Percentiles rank a stretch among this genome's conserved stretches.
These are phyloP conservation scores for Struthio camelus DNA, from an alignment of 2,113 vertebrate species.

Conservation along the genomic window DNA sequence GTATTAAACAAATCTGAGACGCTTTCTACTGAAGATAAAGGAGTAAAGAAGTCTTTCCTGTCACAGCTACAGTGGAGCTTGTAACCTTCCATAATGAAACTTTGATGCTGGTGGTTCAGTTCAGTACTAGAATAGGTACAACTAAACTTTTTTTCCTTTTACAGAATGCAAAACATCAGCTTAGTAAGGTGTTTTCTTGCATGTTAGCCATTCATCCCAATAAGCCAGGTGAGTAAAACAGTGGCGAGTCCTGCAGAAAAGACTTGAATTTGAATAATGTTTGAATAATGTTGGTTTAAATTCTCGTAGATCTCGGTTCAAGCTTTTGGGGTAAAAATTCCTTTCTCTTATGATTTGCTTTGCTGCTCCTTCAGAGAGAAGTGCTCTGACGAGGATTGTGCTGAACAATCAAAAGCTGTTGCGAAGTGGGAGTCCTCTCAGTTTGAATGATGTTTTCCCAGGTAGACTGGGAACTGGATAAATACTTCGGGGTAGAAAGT, in stretches of 20 bases:
- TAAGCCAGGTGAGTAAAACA: constrained; percentile 87
- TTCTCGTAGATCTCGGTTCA: not conserved
- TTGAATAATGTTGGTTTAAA: not conserved
- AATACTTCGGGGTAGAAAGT: not conserved
- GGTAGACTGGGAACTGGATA: not conserved
- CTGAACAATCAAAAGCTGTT: not conserved
- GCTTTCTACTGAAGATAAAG: not conserved
- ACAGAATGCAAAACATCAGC: constrained; percentile 84
- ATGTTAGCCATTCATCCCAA: constrained; percentile 94
- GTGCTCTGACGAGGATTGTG: not conserved
- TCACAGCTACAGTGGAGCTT: not conserved
- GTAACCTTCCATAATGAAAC: not conserved
- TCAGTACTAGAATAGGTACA: not conserved
- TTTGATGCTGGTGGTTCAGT: not conserved
- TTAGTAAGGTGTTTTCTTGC: constrained; percentile 91
- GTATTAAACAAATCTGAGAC: not conserved
- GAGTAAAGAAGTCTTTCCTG: not conserved
- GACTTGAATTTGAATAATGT: not conserved
- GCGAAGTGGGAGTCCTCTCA: not conserved
- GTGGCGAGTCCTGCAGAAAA: not conserved
- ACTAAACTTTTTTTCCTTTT: constrained; percentile 12
- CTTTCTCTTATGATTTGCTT: not conserved
- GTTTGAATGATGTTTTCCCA: not conserved
- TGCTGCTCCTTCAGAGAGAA: not conserved
- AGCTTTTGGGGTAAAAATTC: not conserved